Base-by-base conservation (phyloP, 2,113 vertebrate genomes). In the Crotalus viridis region DNA sequence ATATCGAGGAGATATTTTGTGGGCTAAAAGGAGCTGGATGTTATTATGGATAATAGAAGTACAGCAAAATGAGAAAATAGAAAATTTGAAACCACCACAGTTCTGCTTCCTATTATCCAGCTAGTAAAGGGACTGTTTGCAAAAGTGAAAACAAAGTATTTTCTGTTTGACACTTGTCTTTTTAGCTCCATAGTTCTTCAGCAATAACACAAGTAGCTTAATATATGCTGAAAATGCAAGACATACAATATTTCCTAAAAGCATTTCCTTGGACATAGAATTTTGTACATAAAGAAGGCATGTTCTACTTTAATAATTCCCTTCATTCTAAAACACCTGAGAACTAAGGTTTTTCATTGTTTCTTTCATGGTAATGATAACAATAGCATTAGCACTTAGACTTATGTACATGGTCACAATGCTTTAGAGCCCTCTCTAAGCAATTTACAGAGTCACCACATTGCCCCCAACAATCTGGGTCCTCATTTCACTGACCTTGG, bases 51-150 rank as follows among this genome's bases (percentile, higher is more conserved):
- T 92, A 94, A 94, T 94, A 93, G 88, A 95, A 88, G 39, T 94
- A 22, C 90, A 93, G 90, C 55, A 64, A 95, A 88, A 64, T 17
- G 19, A 54, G 74, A 91, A 74, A 93, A 95, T 93, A 86, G 55
- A 87, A 95, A 95, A 93, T 94, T 89, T 93, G 96, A 95, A 96
- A 95, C 91, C 57, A 26, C 61, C 85, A 10, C 55, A 94, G 15
- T 90, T 96, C 74, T 90, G 89, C 85, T 87, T 43, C 85, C 26
- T 89, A 69, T 87, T 48, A 13, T 93, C 55, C 24, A 64, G 52
- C 89, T 89, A 89, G 10, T 91, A 91, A 90, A 86, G 56, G 22
- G 1, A 33, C 24, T 57, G n/a, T 94, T 90, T 89, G 87, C 74
- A 91, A 90, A 94, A 74, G 51, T 55, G 51, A 89, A 69, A 54